A percentile compares a stretch with the other conserved stretches of the same genome.
Conservation (phyloP, 2,113 vertebrate genomes). For the Prochilodus magdalenae region DNA sequence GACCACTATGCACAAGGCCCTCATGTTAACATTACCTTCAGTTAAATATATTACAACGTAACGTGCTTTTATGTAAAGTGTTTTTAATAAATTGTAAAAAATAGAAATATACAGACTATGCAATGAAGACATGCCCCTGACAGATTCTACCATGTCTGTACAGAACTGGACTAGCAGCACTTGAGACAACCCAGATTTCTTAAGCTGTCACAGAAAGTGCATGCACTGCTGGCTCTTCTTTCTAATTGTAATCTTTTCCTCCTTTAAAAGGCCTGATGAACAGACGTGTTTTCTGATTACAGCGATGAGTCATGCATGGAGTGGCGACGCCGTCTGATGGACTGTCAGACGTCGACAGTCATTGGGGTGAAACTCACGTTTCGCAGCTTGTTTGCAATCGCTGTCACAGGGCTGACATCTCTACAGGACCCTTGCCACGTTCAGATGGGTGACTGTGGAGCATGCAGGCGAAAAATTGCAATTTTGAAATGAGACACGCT, state of each 20-base stretch:
- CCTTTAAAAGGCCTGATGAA: neutral
- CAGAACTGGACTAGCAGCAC: neutral
- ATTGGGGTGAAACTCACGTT: constrained; percentile 47
- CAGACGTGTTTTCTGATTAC: neutral
- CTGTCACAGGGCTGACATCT: constrained; percentile 26
- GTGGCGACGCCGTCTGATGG: constrained; percentile 8
- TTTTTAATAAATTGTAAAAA: too few species aligned
- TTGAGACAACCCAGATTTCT: neutral
- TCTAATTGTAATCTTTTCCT: neutral
- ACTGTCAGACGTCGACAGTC: constrained; percentile 27
- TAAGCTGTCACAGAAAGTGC: neutral
- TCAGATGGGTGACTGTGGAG: constrained; percentile 41
- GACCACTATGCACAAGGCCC: neutral
- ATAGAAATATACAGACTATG: too few species aligned
- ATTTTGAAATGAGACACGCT: constrained; percentile 53
- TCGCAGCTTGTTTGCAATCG: constrained; percentile 46
- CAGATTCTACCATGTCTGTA: neutral
- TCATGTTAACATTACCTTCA: too few species aligned
- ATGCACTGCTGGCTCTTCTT: neutral
- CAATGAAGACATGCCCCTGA: too few species aligned
- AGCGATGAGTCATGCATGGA: constrained; percentile 24
- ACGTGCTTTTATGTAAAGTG: too few species aligned
- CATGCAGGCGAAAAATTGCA: constrained; percentile 45
- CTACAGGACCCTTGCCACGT: constrained; percentile 34
- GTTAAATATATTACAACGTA: too few species aligned